A percentile compares a stretch with the other conserved stretches of the same genome.
Evolutionary conservation across 53 echinoderm and acorn worm genomes (phyloP).

Genomic region (Holothuria scabra): DNA sequence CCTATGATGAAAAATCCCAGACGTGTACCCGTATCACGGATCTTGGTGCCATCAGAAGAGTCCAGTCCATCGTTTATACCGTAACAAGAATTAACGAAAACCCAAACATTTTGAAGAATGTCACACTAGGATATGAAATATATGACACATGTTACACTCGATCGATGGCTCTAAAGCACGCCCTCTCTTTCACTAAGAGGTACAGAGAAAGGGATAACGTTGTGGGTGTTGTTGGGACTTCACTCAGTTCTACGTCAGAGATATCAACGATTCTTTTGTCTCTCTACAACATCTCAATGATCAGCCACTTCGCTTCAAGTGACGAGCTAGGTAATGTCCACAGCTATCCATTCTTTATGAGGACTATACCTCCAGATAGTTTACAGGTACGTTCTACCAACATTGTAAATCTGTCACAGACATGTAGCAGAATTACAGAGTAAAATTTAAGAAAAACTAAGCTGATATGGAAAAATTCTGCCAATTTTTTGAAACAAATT

Average conservation of each 20-base stretch:
- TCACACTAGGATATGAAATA: slow-evolving; percentile 62
- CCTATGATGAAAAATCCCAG: neutral
- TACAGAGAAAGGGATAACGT: slow-evolving; percentile 11
- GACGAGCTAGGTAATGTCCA: slow-evolving; percentile 81
- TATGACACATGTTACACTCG: slow-evolving; percentile 62
- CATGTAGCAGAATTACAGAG: no score
- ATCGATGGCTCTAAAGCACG: slow-evolving; percentile 30
- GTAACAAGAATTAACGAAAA: slow-evolving; percentile 32
- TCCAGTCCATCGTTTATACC: slow-evolving; percentile 19
- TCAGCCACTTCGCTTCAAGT: slow-evolving; percentile 86
- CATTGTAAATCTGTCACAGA: no score
- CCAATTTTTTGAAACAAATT: no score
- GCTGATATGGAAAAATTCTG: no score
- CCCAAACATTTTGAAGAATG: slow-evolving; percentile 22
- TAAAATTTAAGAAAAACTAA: no score
- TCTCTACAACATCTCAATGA: slow-evolving; percentile 75
- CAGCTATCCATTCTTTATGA: slow-evolving; percentile 82
- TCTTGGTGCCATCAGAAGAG: slow-evolving; percentile 11
- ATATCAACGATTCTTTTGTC: slow-evolving; percentile 84
- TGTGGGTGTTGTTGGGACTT: slow-evolving; percentile 83
- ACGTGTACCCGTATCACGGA: neutral
- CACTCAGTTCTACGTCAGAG: slow-evolving; percentile 73
- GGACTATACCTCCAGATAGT: slow-evolving; percentile 83
- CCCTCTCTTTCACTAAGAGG: slow-evolving; percentile 52
- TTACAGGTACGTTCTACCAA: slow-evolving; percentile 59